Evolutionary conservation across 2,888 invertebrate species (phyloP), one percentile per base, ranked within the genome.

Genomic region (Callimorpha dominula): DNA sequence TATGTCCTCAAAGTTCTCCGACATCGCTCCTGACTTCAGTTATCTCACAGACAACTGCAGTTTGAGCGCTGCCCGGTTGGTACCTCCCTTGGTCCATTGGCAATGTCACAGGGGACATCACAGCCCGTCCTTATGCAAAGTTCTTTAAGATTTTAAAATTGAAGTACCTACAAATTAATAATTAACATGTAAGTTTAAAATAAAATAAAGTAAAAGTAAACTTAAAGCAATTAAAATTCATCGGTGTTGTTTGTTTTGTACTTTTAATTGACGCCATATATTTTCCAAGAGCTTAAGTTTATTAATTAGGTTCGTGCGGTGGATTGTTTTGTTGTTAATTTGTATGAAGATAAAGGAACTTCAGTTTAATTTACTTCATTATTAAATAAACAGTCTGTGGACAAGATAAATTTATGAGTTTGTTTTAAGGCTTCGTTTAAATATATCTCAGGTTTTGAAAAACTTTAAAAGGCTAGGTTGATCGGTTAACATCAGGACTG

Each of bases 141-240:
- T 8, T 17, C n/a, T 52, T 17, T 0, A n/a, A 67, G 43, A 57
- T 43, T 57, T 54, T 14, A 15, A 57, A 15, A 20, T 9, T 60
- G 4, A 57, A 46, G 9, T 65, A 65, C 49, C 31, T 43, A 17
- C 20, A 46, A 67, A 52, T 20, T 52, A 64, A 43, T 63, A 49
- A 64, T 57, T 31, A 46, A n/a, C 46, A 57, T 63, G 52, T 6
- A 54, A 68, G 50, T 69, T 60, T 49, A 57, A 60, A 67, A 49
- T 42, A 66, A 70, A 70, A 42, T 50, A 63, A 40, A 62, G n/a
- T 20, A 3, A 68, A 76, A 81, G 74, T 75, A 71, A 79, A 83
- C 73, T 70, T 69, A 71, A 75, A 78, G 70, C 76, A 74, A 82
- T 81, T 83, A 79, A 78, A 81, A 84, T 83, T 74, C 78, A 83